These are phyloP conservation scores for Himalopsyche anomala DNA, from an alignment of 2,888 invertebrate genomes.

Conservation along the genomic window DNA sequence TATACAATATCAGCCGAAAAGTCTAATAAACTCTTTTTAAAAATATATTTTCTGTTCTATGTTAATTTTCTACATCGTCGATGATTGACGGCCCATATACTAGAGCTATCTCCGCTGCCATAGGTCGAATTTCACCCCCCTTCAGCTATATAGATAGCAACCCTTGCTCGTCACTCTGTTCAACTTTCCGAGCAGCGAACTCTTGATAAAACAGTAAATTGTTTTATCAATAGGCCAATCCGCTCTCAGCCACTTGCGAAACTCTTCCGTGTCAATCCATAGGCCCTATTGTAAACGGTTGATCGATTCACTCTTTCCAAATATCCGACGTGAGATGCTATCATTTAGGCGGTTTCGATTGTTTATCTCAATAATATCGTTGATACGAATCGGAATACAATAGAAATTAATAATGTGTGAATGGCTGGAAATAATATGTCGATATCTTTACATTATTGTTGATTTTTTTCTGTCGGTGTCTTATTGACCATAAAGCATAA, in stretches of 20 bases:
- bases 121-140: slow-evolving; percentile 7
- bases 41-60: not conserved
- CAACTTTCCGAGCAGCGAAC: slow-evolving; percentile 44
- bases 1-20: not conserved
- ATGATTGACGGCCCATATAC: slow-evolving; percentile 10
- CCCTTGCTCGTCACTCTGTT: slow-evolving; percentile 57
- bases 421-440: not conserved
- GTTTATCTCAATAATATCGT: not conserved
- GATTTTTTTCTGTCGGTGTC: not conserved
- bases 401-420: not conserved
- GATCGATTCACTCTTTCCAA: slow-evolving; percentile 44
- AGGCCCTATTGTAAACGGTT: slow-evolving; percentile 17
- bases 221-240: slow-evolving; percentile 59
- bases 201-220: slow-evolving; percentile 55
- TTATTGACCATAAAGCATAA: too few species aligned
- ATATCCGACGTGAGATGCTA: slow-evolving; percentile 23
- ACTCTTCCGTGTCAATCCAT: slow-evolving; percentile 46
- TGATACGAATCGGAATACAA: not conserved
- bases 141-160: slow-evolving; percentile 57
- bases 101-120: not conserved
- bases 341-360: slow-evolving; percentile 8
- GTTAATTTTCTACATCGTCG: slow-evolving; percentile 38
- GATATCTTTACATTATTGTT: not conserved
- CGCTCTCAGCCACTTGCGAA: slow-evolving; percentile 37
- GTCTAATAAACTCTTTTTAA: not conserved